Evolutionary conservation across 2,888 invertebrate species (phyloP).

Genomic region (Dioctria rufipes): DNA sequence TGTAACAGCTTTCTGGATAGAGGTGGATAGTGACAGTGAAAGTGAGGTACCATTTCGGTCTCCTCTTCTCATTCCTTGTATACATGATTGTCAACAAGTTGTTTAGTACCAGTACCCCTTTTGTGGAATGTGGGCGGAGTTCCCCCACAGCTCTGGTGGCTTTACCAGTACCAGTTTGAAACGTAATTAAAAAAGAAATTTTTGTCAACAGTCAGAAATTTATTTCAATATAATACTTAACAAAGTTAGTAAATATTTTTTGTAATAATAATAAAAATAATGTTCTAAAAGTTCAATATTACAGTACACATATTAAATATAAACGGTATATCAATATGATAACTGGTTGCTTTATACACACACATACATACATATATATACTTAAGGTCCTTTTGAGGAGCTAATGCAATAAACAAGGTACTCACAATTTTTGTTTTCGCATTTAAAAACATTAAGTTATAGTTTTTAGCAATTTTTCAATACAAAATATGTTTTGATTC

Average conservation of each 20-base stretch:
- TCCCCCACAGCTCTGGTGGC: too few relatives aligned
- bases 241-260: conserved; percentile 45
- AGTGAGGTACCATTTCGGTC: too few relatives aligned
- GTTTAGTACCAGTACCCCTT: too few relatives aligned
- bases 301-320: conserved; percentile 7
- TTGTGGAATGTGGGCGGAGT: too few relatives aligned
- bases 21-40: too few relatives aligned
- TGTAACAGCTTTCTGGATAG: too few relatives aligned
- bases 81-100: too few relatives aligned
- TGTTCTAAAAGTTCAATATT: conserved; percentile 41
- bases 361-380: conserved; percentile 37
- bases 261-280: background rate
- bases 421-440: conserved; percentile 15
- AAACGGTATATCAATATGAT: conserved; percentile 48
- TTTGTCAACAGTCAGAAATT: conserved; percentile 49
- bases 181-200: background rate
- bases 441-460: conserved; percentile 31
- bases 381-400: conserved; percentile 6
- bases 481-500: conserved; percentile 52
- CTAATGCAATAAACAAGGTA: conserved; percentile 38
- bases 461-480: conserved; percentile 40
- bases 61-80: too few relatives aligned
- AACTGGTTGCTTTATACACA: conserved; percentile 25
- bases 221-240: conserved; percentile 44
- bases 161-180: too few relatives aligned